Conservation (phyloP, 2,113 vertebrate genomes). For the Calyptommatus sinebrachiatus region DNA sequence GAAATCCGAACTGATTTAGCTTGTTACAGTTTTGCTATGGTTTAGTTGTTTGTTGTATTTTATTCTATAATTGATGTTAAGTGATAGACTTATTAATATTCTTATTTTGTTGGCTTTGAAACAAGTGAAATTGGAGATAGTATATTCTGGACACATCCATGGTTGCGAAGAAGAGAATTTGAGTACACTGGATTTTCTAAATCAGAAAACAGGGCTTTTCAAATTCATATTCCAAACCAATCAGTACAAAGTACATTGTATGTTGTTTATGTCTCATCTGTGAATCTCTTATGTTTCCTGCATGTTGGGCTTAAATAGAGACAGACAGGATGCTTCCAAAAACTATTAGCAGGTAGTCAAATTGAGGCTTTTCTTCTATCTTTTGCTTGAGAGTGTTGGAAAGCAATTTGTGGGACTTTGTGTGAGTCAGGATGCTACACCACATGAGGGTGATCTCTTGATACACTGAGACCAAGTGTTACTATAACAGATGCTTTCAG, state of each 20-base stretch:
- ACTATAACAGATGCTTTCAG: too few species aligned
- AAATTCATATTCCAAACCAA: not conserved
- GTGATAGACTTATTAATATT: not conserved
- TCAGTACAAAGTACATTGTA: not conserved
- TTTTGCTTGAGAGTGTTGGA: too few species aligned
- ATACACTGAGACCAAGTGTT: too few species aligned
- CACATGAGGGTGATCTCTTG: too few species aligned
- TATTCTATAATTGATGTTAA: not conserved
- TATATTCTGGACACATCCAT: not conserved
- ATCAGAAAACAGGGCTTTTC: not conserved
- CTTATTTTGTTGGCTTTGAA: slow-evolving; percentile 5
- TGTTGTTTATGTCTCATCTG: not conserved
- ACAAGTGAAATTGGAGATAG: not conserved
- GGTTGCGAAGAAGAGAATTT: not conserved
- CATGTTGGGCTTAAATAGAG: not conserved
- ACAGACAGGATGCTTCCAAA: not conserved
- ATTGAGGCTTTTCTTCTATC: too few species aligned
- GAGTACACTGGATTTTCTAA: not conserved
- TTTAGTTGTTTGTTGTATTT: not conserved
- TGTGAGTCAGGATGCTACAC: too few species aligned
- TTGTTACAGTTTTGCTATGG: slow-evolving; percentile 12
- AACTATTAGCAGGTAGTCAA: not conserved
- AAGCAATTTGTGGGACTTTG: too few species aligned
- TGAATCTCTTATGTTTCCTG: not conserved
- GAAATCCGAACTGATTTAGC: slow-evolving; percentile 2